Percentiles rank a stretch among this genome's conserved stretches.
Conservation (phyloP, 2,888 invertebrate genomes). For the Clusia tigrina region DNA sequence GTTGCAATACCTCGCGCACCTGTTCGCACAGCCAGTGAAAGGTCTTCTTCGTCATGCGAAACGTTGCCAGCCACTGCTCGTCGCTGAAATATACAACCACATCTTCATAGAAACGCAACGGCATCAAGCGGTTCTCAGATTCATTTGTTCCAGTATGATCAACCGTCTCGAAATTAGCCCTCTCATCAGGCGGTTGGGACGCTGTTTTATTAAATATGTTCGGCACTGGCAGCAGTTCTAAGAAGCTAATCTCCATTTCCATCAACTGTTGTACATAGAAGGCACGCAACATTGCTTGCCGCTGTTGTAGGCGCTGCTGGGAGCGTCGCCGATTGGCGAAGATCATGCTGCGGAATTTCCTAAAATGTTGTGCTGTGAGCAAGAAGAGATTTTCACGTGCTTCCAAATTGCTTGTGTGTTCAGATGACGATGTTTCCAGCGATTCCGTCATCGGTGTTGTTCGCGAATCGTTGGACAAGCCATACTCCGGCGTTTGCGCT, state of each 20-base stretch:
- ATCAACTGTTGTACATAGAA: constrained; percentile 55
- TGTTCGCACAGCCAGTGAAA: constrained; percentile 52
- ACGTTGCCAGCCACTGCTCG: constrained; percentile 51
- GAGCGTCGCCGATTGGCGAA: constrained; percentile 50
- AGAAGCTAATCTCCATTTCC: constrained; percentile 51
- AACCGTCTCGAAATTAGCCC: no score
- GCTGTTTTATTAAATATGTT: neutral
- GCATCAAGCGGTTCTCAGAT: neutral
- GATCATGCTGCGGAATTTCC: constrained; percentile 54
- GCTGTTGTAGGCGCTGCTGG: constrained; percentile 46
- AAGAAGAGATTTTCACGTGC: constrained; percentile 29
- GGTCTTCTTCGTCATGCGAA: constrained; percentile 52
- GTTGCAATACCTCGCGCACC: constrained; percentile 40
- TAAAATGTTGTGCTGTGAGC: constrained; percentile 48
- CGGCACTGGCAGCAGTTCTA: constrained; percentile 47
- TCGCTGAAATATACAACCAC: constrained; percentile 40
- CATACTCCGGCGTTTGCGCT: no score
- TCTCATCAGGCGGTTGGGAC: neutral
- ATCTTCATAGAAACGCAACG: constrained; percentile 42
- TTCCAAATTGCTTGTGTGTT: no score
- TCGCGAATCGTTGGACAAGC: no score
- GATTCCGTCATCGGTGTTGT: no score
- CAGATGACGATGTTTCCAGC: neutral
- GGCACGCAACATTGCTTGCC: constrained; percentile 46
- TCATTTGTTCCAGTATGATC: neutral